Base-by-base conservation (phyloP, 2,797 vertebrate species). In the Brotogeris chrysoptera region DNA sequence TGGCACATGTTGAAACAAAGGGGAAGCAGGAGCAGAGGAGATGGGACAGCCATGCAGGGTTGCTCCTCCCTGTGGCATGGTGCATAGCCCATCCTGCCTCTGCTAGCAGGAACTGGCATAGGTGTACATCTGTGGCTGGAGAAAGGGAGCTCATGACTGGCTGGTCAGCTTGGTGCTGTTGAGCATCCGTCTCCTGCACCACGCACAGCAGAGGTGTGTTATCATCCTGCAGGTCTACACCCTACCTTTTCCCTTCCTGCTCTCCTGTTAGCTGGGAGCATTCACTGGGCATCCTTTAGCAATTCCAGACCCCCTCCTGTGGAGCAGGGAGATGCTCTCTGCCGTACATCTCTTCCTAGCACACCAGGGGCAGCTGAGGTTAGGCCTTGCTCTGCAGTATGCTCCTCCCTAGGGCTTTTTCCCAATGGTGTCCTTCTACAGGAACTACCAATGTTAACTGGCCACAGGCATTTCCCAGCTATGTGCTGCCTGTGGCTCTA, bases 61-160 rank as follows among this genome's bases (percentile, higher is more conserved):
- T 86, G 13, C 41, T 82, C 59, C 49, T 88, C n/a, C 49, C 59
- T 38, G 49, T 64, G 52, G 10, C 76, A 66, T 4, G 5, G 15
- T 18, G 43, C 30, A 27, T n/a, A 59, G 30, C 47, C 59, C 49
- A 46, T 92, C n/a, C 53, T 88, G 77, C 59, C 64, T 34, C 17
- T 1, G 1, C 65, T 32, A 46, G 28, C 46, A 59, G 70, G 38
- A 70, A 36, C 30, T 4, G 4, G 13, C 0, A 0, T 71, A 44
- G 73, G 52, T 66, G 73, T n/a, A 46, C 61, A 57, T 57, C 55
- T 57, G 63, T 76, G 41, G 30, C 25, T 3, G 1, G 39, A 38
- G 11, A 46, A 69, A 34, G 4, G 23, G 6, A 38, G 50, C 46
- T 86, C 17, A 1, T n/a, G 61, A 32, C 78, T 84, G 57, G 36